Evolutionary conservation across 2,797 vertebrate species (phyloP), one percentile per base, ranked within the genome.

Genomic region (Anabas testudineus): DNA sequence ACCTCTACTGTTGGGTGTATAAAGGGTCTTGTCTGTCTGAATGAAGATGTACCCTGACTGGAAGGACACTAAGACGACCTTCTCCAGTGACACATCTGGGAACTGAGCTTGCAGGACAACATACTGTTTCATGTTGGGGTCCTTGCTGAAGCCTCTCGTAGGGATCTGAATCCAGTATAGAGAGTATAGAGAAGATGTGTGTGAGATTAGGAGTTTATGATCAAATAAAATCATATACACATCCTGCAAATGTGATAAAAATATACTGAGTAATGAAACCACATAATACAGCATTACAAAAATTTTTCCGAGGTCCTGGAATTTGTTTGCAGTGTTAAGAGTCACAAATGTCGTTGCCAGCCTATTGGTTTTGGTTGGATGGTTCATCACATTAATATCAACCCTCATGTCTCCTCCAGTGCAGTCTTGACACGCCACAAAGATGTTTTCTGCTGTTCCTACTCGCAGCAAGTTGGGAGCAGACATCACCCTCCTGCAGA

Each of bases 1-100:
- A 95, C 95, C 93, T 0, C 12, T 80, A 49, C 83, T 90, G 18
- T 90, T 73, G 0, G 95, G 96, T 0, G 94, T 96, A 76, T 96
- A 97, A 69, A 97, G 91, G 67, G 95, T 93, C 59, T 96, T 96
- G 74, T 92, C 91, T 0, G 88, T 92, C 71, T 91, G 90, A 42
- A 90, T 81, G 56, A 85, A 91, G 4, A 92, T 95, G 94, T 95
- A 93, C 2, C 95, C 95, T 0, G 85, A 93, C 60, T 95, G 94
- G 6, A 92, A 87, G 10, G 93, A 93, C 51, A 96, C 81, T 71
- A 96, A 64, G n/a, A 96, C 89, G 7, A 88, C 73, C 47, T 94
- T 95, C 71, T 96, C 92, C 79, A 96, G 52, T 2, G 2, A 12
- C 10, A 0, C 0, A 3, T 2, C 3, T 0, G 10, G 53, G 4